Conservation (phyloP, 1,140 invertebrate species). For the Drosophila ironensis region DNA sequence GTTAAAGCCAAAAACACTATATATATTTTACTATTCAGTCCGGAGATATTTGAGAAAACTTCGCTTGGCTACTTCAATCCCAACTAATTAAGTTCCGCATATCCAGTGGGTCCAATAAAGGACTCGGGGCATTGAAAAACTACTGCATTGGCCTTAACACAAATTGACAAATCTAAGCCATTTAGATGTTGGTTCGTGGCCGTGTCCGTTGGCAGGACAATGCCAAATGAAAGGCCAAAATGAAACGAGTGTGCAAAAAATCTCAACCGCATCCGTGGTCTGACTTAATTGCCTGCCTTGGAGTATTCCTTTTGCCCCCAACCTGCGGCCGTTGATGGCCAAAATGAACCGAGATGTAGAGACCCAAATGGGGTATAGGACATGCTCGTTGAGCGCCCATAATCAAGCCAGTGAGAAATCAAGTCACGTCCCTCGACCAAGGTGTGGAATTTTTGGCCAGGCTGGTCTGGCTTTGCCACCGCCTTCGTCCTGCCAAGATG, state of each 20-base stretch:
- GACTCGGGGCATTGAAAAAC: conserved; percentile 42
- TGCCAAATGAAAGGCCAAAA: conserved; percentile 34
- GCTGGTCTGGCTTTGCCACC: conserved; percentile 27
- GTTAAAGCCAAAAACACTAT: conserved; percentile 76
- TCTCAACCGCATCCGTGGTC: conserved; percentile 48
- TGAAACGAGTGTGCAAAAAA: conserved; percentile 40
- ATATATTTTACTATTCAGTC: neutral
- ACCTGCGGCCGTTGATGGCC: conserved; percentile 4
- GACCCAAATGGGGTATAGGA: conserved; percentile 24
- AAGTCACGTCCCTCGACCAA: conserved; percentile 64
- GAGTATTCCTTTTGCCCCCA: conserved; percentile 2
- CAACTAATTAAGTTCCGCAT: conserved; percentile 59
- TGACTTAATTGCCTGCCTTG: conserved; percentile 61
- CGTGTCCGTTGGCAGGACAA: conserved; percentile 38
- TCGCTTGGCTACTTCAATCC: conserved; percentile 9
- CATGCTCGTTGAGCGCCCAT: conserved; percentile 44
- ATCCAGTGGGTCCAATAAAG: conserved; percentile 7
- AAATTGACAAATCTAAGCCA: conserved; percentile 74
- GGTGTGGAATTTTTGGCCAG: conserved; percentile 63
- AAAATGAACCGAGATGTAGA: conserved; percentile 7
- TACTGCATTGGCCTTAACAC: conserved; percentile 72
- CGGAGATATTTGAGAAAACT: too few species aligned
- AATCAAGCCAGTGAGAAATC: conserved; percentile 71
- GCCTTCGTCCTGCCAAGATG: neutral
- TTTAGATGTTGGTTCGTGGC: conserved; percentile 50